Base-by-base conservation (phyloP, 1,140 invertebrate species). In the Aphelinus atriplicis region DNA sequence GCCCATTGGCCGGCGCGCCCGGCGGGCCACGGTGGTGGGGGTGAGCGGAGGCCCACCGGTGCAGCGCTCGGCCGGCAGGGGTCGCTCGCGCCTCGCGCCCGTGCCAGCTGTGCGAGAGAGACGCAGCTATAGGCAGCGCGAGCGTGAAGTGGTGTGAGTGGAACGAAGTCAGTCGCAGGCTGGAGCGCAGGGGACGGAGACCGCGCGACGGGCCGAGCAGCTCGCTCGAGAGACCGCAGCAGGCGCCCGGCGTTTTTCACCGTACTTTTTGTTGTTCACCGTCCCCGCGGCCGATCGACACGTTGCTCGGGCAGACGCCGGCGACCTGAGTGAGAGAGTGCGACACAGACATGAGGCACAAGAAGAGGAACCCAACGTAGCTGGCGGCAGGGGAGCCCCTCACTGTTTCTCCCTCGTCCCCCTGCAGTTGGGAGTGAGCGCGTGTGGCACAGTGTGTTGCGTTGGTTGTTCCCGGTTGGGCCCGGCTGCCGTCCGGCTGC, bases 111-210 rank as follows among this genome's bases (percentile, higher is more conserved):
- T 78, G 78, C 62, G 67, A 53, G 51, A 79, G 80, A 80, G 80
- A 80, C 78, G 79, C 76, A 77, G 79, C 71, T 51, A 10, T 3
- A 9, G 61, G 42, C 46, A 10, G 6, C 62, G 83, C 78, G 78
- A 77, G 80, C 82, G 77, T 87, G 83, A 86, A 83, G 85, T 86
- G 84, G 86, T 87, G 86, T 88, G 86, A 85, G 87, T 88, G 83
- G 78, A 84, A 72, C 79, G 81, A 82, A 86, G 86, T 87, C 87
- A 88, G 86, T 88, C 86, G 85, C 85, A 84, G 86, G 86, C 86
- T 87, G 87, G 86, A 88, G 87, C 83, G 83, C 87, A 87, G 86
- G 87, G 85, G 86, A 86, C 86, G 84, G 86, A 87, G 79, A 75
- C 55, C 80, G 81, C 60, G 73, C 61, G 73, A 53, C 71, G 53